phyloP scores from a whole-genome alignment of 2,113 vertebrate species.

The Okapia johnstoni region DNA sequence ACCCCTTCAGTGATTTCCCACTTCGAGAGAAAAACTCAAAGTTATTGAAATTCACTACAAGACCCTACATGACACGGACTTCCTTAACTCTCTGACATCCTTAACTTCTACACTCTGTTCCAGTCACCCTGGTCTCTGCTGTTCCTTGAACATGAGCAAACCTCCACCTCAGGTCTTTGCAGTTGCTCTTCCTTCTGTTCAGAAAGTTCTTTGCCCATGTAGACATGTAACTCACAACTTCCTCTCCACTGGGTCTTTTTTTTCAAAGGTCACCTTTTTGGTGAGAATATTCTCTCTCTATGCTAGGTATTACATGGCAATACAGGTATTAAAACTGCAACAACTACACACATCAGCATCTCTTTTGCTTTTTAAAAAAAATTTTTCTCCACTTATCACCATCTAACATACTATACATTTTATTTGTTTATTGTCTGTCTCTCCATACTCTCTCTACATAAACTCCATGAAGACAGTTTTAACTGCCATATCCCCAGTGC shows the following conservation, averaged over 20 bases:
- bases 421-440: background rate
- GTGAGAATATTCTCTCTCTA: background rate
- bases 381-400: background rate
- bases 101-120: background rate
- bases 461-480: constrained; percentile 3
- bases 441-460: background rate
- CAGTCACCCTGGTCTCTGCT: background rate
- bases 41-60: background rate
- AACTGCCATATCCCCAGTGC: background rate
- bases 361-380: background rate
- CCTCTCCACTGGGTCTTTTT: background rate
- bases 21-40: background rate
- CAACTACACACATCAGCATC: background rate
- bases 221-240: background rate
- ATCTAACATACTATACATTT: background rate
- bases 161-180: background rate
- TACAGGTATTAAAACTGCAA: background rate
- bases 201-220: background rate
- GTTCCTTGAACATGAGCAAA: background rate
- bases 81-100: background rate
- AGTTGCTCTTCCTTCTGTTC: background rate
- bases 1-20: background rate
- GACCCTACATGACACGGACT: background rate
- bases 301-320: background rate
- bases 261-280: background rate